phyloP scores from a whole-genome alignment of 2,888 invertebrate genomes.

The Chrysomela aeneicollis region DNA sequence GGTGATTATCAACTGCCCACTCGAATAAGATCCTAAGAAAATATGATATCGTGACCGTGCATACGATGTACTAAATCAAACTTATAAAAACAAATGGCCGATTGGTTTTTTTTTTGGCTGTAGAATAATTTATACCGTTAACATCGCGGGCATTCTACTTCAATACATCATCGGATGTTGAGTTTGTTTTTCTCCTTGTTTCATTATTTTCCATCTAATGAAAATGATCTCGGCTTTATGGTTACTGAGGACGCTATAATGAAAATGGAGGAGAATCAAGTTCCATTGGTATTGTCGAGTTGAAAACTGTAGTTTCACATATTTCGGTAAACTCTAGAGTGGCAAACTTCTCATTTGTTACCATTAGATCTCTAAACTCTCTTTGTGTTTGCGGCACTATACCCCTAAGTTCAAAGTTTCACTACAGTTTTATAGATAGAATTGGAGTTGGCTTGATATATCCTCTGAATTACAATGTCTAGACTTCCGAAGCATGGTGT shows the following conservation, averaged over 20 bases:
- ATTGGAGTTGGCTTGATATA: slow-evolving; percentile 32
- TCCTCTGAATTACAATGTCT: slow-evolving; percentile 35
- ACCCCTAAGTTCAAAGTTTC: slow-evolving; percentile 25
- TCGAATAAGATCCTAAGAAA: slow-evolving; percentile 38
- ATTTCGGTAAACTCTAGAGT: slow-evolving; percentile 49
- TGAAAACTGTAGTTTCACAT: not conserved
- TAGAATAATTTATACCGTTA: not conserved
- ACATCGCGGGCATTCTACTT: not conserved
- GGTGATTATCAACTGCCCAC: slow-evolving; percentile 38
- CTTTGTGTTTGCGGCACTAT: slow-evolving; percentile 31
- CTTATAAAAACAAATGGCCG: not conserved
- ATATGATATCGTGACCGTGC: slow-evolving; percentile 39
- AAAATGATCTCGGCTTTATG: too few species aligned
- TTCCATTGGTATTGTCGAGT: not conserved
- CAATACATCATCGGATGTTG: not conserved
- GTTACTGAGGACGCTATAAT: too few species aligned
- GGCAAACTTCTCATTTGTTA: slow-evolving; percentile 49
- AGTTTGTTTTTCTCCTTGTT: not conserved
- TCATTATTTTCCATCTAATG: too few species aligned
- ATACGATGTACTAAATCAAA: slow-evolving; percentile 31
- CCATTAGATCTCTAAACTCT: slow-evolving; percentile 44
- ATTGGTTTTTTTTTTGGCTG: not conserved
- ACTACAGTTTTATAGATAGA: slow-evolving; percentile 27
- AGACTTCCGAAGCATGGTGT: slow-evolving; percentile 30
- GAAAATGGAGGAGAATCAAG: too few species aligned